phyloP scores from a whole-genome alignment of 2,888 invertebrate genomes.

The Flexamia atlantica region DNA sequence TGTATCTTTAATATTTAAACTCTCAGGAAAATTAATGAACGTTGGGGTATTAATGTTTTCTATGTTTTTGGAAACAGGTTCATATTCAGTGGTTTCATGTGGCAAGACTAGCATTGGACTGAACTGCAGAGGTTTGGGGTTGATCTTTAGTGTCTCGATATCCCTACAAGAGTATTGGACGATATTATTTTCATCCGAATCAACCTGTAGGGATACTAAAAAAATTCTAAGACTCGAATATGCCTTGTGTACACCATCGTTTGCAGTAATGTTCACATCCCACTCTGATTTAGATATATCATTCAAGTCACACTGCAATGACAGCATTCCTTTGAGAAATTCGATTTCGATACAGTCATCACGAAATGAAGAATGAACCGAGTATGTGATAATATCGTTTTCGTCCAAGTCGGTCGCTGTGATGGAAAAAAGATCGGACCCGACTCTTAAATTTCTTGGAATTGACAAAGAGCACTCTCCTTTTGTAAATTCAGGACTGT shows the following conservation, averaged over 20 bases:
- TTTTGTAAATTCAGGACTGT: constrained; percentile 92
- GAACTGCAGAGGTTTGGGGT: not conserved
- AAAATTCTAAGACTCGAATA: constrained; percentile 71
- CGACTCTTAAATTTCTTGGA: constrained; percentile 85
- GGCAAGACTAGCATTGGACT: constrained; percentile 72
- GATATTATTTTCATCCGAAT: not conserved
- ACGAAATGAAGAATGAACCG: constrained; percentile 91
- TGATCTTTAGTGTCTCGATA: not conserved
- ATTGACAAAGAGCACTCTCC: constrained; percentile 90
- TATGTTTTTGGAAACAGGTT: constrained; percentile 88
- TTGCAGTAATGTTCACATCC: constrained; percentile 91
- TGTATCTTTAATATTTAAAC: constrained; percentile 91
- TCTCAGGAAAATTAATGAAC: constrained; percentile 88
- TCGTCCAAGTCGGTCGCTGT: constrained; percentile 96
- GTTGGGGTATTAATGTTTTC: constrained; percentile 92
- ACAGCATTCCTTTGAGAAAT: constrained; percentile 86
- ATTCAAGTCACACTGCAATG: constrained; percentile 90
- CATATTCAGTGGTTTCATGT: constrained; percentile 86
- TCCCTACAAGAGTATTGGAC: constrained; percentile 44
- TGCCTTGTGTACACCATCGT: constrained; percentile 83
- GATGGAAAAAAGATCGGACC: constrained; percentile 89
- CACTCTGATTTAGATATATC: constrained; percentile 80
- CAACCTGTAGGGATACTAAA: not conserved
- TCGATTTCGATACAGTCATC: constrained; percentile 93
- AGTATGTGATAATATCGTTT: constrained; percentile 92